Percentiles rank a stretch among this genome's conserved stretches.
Evolutionary conservation across 2,888 invertebrate genomes (phyloP).

Genomic region (Cataglyphis altisquamis): DNA sequence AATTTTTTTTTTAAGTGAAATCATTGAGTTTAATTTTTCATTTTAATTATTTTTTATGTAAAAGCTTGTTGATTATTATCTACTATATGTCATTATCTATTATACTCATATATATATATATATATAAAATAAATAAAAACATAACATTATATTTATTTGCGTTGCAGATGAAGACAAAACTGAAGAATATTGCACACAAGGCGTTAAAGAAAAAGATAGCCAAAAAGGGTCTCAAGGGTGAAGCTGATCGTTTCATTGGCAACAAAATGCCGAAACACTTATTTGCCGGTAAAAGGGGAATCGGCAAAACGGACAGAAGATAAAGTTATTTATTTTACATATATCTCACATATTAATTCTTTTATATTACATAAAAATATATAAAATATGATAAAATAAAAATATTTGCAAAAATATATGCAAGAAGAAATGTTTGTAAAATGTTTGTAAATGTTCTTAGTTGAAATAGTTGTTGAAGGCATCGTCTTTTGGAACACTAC

Average conservation of each 20-base stretch:
- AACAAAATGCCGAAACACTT: constrained; percentile 98
- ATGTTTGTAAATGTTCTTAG: constrained; percentile 14
- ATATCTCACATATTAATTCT: not conserved
- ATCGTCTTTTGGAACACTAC: too few relatives aligned
- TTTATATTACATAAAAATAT: constrained; percentile 7
- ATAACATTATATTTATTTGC: not conserved
- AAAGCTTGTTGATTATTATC: not conserved
- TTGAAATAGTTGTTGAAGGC: too few relatives aligned
- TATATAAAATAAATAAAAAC: not conserved
- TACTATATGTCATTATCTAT: too few relatives aligned
- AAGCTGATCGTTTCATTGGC: constrained; percentile 98
- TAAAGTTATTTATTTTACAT: constrained; percentile 86
- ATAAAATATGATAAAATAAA: not conserved
- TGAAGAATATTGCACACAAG: constrained; percentile 93
- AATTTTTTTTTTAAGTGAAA: not conserved
- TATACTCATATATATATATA: too few relatives aligned
- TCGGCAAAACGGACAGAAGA: constrained; percentile 97
- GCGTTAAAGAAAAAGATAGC: constrained; percentile 94
- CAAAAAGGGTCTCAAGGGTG: constrained; percentile 95
- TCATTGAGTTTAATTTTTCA: not conserved
- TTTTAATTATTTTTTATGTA: not conserved
- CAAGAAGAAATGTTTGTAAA: constrained; percentile 30
- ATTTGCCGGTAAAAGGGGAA: constrained; percentile 96
- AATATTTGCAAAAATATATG: not conserved
- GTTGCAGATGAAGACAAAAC: constrained; percentile 93